Evolutionary conservation across 1,140 invertebrate species (phyloP).

Genomic region (Adoxophyes honmai): DNA sequence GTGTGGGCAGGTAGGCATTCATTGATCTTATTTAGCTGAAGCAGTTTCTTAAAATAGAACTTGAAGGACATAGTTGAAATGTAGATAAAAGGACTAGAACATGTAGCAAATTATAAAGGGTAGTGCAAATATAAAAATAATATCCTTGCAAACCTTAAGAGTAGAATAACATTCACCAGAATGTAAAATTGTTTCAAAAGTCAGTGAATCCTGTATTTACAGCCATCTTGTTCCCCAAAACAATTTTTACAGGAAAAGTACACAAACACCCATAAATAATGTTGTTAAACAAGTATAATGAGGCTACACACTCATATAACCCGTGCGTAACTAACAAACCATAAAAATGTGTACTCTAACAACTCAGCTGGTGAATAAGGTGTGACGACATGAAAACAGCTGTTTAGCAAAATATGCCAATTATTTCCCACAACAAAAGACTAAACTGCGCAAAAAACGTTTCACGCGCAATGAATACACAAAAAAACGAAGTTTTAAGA

Average conservation of each 20-base stretch:
- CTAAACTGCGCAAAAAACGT: background rate
- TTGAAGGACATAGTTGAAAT: background rate
- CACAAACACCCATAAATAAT: constrained; percentile 17
- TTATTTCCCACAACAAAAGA: constrained; percentile 6
- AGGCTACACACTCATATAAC: background rate
- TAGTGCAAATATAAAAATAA: too few relatives aligned
- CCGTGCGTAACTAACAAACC: constrained; percentile 11
- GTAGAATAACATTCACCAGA: too few relatives aligned
- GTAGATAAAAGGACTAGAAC: too few relatives aligned
- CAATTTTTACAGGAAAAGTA: too few relatives aligned
- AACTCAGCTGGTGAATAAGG: constrained; percentile 47
- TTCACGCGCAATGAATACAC: background rate
- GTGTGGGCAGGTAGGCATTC: background rate
- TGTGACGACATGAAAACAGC: constrained; percentile 64
- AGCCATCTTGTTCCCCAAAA: too few relatives aligned
- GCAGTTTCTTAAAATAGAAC: background rate
- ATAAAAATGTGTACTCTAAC: constrained; percentile 17
- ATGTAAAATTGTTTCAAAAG: too few relatives aligned
- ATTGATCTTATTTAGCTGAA: constrained; percentile 3
- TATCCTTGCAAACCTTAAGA: too few relatives aligned
- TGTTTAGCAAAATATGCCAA: constrained; percentile 40
- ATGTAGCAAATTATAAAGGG: too few relatives aligned
- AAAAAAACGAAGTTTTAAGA: background rate
- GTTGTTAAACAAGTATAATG: background rate
- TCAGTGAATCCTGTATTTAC: too few relatives aligned